These are phyloP conservation scores for Drosophila limbata DNA, from an alignment of 2,888 invertebrate species.

Conservation along the genomic window DNA sequence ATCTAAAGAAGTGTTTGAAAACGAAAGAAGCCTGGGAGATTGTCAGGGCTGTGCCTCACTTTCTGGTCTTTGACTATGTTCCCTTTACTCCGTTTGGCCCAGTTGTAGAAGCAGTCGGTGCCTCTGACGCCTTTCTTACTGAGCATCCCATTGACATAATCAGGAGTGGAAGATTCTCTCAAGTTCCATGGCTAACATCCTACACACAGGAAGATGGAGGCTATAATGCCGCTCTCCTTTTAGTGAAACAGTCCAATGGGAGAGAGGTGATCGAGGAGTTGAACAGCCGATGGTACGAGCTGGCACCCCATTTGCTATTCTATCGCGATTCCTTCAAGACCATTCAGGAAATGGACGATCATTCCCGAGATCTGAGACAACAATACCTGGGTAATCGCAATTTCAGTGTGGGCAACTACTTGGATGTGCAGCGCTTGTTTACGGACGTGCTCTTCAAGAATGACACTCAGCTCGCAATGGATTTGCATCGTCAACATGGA, in stretches of 20 bases:
- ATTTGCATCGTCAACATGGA: conserved; percentile 50
- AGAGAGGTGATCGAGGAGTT: conserved; percentile 17
- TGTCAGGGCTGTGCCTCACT: conserved; percentile 18
- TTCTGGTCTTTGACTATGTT: conserved; percentile 87
- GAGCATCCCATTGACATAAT: conserved; percentile 89
- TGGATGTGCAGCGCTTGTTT: conserved; percentile 86
- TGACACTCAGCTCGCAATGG: conserved; percentile 87
- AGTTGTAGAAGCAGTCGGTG: conserved; percentile 87
- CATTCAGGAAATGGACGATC: conserved; percentile 8
- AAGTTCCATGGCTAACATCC: conserved; percentile 90
- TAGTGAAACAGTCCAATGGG: conserved; percentile 6
- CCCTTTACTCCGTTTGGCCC: conserved; percentile 91
- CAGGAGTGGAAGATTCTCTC: conserved; percentile 86
- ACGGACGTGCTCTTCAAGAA: conserved; percentile 89
- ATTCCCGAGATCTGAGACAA: conserved; percentile 12
- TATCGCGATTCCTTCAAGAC: conserved; percentile 5
- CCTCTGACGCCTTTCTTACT: conserved; percentile 88
- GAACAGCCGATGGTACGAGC: conserved; percentile 16
- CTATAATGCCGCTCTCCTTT: conserved; percentile 21
- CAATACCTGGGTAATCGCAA: conserved; percentile 8
- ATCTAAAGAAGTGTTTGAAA: conserved; percentile 83
- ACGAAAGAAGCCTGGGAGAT: conserved; percentile 76
- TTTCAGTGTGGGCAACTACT: conserved; percentile 85
- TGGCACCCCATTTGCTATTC: conserved; percentile 23
- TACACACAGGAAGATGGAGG: conserved; percentile 77